Evolutionary conservation across 2,888 invertebrate genomes (phyloP).

Genomic region (Meganola albula): DNA sequence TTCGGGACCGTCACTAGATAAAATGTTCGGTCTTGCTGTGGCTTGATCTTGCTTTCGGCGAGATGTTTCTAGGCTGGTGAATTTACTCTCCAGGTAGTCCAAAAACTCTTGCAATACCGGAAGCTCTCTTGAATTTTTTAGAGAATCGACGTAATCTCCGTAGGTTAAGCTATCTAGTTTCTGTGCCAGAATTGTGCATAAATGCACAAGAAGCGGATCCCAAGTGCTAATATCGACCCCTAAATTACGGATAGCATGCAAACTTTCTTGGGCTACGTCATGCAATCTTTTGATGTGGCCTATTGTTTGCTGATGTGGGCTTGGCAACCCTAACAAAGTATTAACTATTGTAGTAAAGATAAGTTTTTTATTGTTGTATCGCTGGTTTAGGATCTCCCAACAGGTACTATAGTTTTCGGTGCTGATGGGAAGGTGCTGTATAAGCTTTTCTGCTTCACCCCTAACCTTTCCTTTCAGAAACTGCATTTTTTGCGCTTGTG

Average conservation of each 20-base stretch:
- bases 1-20: neutral
- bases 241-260: constrained; percentile 5
- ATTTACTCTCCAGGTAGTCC: constrained; percentile 6
- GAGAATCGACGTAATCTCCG: constrained; percentile 4
- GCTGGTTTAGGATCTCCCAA: constrained; percentile 18
- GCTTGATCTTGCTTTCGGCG: constrained; percentile 7
- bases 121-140: constrained; percentile 5
- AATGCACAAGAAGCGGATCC: constrained; percentile 6
- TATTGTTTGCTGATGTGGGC: constrained; percentile 1
- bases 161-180: constrained; percentile 3
- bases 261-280: constrained; percentile 1
- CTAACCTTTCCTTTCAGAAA: constrained; percentile 12
- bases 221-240: constrained; percentile 3
- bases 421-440: constrained; percentile 20
- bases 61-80: constrained; percentile 8
- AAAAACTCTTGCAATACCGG: constrained; percentile 7
- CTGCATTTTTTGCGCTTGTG: constrained; percentile 21
- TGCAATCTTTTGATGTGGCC: constrained; percentile 6
- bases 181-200: neutral
- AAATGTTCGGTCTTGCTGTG: neutral
- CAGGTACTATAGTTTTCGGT: constrained; percentile 18
- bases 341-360: constrained; percentile 13
- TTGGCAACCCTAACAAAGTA: constrained; percentile 3
- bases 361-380: constrained; percentile 3
- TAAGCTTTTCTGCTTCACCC: constrained; percentile 19